Percentiles rank a stretch among this genome's conserved stretches.
These are phyloP conservation scores for Bergia puertoricense DNA, from an alignment of 92 coral and sea anemone species.

Conservation along the genomic window DNA sequence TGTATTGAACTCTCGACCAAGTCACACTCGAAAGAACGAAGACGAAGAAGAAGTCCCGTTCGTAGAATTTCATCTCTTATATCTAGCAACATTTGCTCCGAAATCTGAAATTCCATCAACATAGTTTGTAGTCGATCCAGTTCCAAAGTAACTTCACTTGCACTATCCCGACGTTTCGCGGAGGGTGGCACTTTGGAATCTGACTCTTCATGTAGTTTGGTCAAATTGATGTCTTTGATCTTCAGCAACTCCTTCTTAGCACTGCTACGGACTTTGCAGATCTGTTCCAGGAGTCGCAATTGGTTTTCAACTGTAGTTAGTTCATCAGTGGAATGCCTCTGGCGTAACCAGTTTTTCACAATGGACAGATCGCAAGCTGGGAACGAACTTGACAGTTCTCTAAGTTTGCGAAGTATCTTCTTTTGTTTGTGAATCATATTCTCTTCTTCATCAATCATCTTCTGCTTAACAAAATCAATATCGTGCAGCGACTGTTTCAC, in stretches of 20 bases:
- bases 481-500: constrained; percentile 70
- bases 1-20: constrained; percentile 37
- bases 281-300: constrained; percentile 55
- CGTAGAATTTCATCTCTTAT: constrained; percentile 67
- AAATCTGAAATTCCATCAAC: constrained; percentile 53
- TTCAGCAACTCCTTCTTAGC: constrained; percentile 45
- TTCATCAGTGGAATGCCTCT: constrained; percentile 61
- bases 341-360: constrained; percentile 48
- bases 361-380: constrained; percentile 20
- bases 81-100: constrained; percentile 66
- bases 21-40: constrained; percentile 67
- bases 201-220: not conserved
- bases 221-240: not conserved
- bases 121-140: not conserved
- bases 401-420: constrained; percentile 35
- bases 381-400: not conserved
- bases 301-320: constrained; percentile 69
- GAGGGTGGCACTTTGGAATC: not conserved
- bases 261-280: constrained; percentile 61
- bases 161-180: not conserved
- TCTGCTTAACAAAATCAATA: constrained; percentile 65
- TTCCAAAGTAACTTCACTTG: not conserved
- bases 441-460: constrained; percentile 57
- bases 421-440: constrained; percentile 15
- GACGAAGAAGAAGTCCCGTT: constrained; percentile 46